phyloP scores from a whole-genome alignment of 2,888 invertebrate species.

The Sminthurinus aureus region DNA sequence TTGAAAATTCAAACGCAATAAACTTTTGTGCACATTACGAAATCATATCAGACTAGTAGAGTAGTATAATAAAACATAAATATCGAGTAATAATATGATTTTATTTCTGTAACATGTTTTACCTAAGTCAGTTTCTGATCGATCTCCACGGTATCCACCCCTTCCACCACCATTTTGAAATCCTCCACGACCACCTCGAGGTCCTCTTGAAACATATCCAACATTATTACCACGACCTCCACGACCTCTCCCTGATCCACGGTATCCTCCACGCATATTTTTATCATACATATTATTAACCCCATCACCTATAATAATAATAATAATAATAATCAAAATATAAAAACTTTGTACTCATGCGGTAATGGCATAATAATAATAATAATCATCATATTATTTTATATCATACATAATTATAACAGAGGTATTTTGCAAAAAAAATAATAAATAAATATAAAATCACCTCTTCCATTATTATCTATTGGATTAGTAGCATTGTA shows the following conservation, averaged over 20 bases:
- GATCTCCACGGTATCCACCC: slow-evolving; percentile 28
- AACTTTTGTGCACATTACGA: too few relatives aligned
- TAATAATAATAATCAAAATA: background rate
- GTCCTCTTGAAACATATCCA: slow-evolving; percentile 24
- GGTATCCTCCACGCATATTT: slow-evolving; percentile 44
- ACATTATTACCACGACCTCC: slow-evolving; percentile 36
- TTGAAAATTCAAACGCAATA: too few relatives aligned
- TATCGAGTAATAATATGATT: too few relatives aligned
- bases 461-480: slow-evolving; percentile 38
- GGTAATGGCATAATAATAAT: too few relatives aligned
- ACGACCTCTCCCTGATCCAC: slow-evolving; percentile 43
- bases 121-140: slow-evolving; percentile 44
- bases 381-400: too few relatives aligned
- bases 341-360: background rate
- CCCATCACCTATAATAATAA: slow-evolving; percentile 40
- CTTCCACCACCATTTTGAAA: slow-evolving; percentile 43
- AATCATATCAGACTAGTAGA: too few relatives aligned
- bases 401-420: too few relatives aligned
- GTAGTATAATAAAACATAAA: too few relatives aligned
- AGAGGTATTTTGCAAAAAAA: background rate
- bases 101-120: slow-evolving; percentile 7
- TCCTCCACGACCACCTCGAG: slow-evolving; percentile 31
- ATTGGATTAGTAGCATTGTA: slow-evolving; percentile 34
- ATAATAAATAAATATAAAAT: background rate
- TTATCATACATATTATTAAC: slow-evolving; percentile 40